Conservation (phyloP, 2,113 vertebrate species). For the Gallinago media region DNA sequence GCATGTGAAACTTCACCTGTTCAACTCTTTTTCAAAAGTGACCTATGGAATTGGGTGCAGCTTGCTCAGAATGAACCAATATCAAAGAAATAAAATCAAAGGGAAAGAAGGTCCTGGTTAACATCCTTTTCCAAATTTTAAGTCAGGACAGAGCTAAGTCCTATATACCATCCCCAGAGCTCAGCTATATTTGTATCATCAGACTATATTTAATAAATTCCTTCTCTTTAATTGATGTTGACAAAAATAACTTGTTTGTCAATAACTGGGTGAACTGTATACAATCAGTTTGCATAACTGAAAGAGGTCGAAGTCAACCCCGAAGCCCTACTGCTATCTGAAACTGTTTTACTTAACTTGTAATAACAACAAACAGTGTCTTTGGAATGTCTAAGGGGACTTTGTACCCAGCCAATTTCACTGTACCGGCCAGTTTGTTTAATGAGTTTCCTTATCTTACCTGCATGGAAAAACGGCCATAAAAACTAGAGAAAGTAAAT, state of each 20-base stretch:
- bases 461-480: background rate
- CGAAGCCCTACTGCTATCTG: background rate
- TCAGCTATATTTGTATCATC: background rate
- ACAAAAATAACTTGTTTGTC: background rate
- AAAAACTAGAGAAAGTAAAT: background rate
- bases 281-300: background rate
- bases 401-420: background rate
- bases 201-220: background rate
- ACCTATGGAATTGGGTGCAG: background rate
- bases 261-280: background rate
- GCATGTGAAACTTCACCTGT: background rate
- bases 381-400: background rate
- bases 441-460: background rate
- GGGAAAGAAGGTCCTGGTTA: background rate
- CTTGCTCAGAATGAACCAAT: background rate
- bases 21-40: background rate
- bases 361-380: background rate
- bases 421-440: background rate
- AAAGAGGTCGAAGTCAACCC: background rate
- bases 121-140: background rate
- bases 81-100: background rate
- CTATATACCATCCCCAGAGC: accelerated
- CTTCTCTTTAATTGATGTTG: background rate
- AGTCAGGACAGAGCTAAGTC: background rate
- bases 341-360: background rate